phyloP scores from a whole-genome alignment of 2,113 vertebrate species.

The Austrofundulus limnaeus region DNA sequence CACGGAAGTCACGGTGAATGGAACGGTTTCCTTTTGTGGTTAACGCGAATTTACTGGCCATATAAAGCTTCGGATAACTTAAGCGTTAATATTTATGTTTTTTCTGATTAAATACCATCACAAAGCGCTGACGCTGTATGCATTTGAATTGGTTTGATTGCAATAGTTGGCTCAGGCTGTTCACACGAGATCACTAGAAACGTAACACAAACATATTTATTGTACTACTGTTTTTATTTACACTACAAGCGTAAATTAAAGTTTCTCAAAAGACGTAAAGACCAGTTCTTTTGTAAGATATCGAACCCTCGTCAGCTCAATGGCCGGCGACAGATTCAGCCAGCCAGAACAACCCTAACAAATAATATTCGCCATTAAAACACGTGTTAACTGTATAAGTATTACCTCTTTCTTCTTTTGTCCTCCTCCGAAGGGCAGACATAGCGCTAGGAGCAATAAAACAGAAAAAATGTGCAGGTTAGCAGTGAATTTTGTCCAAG shows the following conservation, averaged over 20 bases:
- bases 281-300: not conserved
- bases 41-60: not conserved
- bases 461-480: slow-evolving; percentile 35
- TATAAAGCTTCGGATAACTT: not conserved
- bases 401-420: slow-evolving; percentile 76
- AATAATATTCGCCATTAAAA: not conserved
- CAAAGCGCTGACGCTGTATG: not conserved
- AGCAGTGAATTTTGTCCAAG: slow-evolving; percentile 29
- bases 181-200: not conserved
- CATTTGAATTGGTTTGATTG: not conserved
- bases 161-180: not conserved
- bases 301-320: slow-evolving; percentile 7
- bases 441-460: slow-evolving; percentile 56
- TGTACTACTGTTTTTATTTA: not conserved
- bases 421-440: slow-evolving; percentile 65
- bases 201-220: not conserved
- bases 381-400: fast-evolving
- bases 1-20: not conserved
- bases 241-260: not conserved
- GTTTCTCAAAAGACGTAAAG: not conserved
- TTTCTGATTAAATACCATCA: not conserved
- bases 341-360: not conserved
- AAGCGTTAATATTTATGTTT: not conserved
- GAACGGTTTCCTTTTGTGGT: not conserved
- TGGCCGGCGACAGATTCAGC: not conserved